A percentile compares a stretch with the other conserved stretches of the same genome.
Evolutionary conservation across 2,113 vertebrate genomes (phyloP).

Genomic region (Cervus canadensis): DNA sequence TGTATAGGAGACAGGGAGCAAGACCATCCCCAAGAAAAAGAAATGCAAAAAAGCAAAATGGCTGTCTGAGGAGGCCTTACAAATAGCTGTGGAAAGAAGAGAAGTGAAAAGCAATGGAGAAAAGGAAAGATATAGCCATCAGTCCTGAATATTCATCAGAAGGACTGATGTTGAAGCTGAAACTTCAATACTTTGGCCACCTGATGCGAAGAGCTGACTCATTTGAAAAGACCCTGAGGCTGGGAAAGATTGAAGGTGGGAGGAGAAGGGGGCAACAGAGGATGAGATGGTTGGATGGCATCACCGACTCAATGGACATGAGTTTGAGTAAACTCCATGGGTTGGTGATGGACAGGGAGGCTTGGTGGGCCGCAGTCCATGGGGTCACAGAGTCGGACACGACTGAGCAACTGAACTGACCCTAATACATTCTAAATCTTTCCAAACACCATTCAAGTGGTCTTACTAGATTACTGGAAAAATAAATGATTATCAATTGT

Average conservation of each 20-base stretch:
- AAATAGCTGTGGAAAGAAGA: neutral
- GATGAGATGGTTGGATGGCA: neutral
- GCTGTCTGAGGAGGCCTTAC: neutral
- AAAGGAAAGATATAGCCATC: neutral
- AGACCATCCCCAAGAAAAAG: neutral
- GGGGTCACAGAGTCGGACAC: rapidly evolving
- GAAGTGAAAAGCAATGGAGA: neutral
- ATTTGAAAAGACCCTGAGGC: neutral
- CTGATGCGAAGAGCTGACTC: neutral
- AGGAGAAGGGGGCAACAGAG: neutral
- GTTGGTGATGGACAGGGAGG: neutral
- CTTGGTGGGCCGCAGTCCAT: neutral
- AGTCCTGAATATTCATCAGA: neutral
- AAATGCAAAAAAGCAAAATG: neutral
- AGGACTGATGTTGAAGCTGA: neutral
- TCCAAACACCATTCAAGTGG: neutral
- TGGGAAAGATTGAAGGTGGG: neutral
- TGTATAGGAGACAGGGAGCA: neutral
- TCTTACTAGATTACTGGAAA: neutral
- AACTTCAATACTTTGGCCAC: neutral
- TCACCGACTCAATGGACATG: neutral
- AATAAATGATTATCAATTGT: neutral
- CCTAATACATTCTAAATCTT: neutral
- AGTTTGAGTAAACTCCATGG: neutral
- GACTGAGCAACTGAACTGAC: neutral